Percentiles rank a stretch among this genome's conserved stretches.
These are phyloP conservation scores for Apoda limacodes DNA, from an alignment of 2,888 invertebrate genomes.

Conservation along the genomic window DNA sequence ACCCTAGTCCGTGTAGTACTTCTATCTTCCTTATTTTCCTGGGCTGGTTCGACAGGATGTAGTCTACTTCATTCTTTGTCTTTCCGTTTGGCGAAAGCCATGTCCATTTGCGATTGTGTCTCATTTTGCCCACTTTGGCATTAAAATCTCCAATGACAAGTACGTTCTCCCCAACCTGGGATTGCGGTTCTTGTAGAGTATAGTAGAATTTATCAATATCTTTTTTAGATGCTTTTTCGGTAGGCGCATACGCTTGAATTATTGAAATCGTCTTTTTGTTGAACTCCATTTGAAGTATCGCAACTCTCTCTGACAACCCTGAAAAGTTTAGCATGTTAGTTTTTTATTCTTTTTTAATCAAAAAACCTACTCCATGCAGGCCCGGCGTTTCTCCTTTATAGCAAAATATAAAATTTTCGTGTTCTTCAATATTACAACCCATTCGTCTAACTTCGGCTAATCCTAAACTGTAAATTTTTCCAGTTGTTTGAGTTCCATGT, in stretches of 20 bases:
- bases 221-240: too few species aligned
- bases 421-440: too few species aligned
- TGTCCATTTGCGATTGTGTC: slow-evolving; percentile 1
- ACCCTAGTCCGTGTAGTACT: slow-evolving; percentile 9
- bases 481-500: neutral
- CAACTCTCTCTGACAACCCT: neutral
- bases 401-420: too few species aligned
- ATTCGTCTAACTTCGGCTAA: too few species aligned
- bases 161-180: too few species aligned
- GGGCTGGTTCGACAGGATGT: slow-evolving; percentile 7
- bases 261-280: too few species aligned
- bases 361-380: too few species aligned
- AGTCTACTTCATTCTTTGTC: slow-evolving; percentile 6
- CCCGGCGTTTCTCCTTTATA: too few species aligned
- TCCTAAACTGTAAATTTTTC: slow-evolving; percentile 2
- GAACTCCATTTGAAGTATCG: neutral
- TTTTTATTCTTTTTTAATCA: neutral
- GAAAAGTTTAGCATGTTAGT: neutral
- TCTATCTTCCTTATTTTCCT: slow-evolving; percentile 9
- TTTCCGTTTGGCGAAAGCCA: slow-evolving; percentile 1
- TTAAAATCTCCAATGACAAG: too few species aligned
- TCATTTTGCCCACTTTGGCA: slow-evolving; percentile 12
- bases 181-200: too few species aligned
- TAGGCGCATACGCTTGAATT: neutral
- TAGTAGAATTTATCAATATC: too few species aligned